A percentile compares a stretch with the other conserved stretches of the same genome.
Evolutionary conservation across 2,113 vertebrate species (phyloP).

Genomic region (Corythornis madagascariensis): DNA sequence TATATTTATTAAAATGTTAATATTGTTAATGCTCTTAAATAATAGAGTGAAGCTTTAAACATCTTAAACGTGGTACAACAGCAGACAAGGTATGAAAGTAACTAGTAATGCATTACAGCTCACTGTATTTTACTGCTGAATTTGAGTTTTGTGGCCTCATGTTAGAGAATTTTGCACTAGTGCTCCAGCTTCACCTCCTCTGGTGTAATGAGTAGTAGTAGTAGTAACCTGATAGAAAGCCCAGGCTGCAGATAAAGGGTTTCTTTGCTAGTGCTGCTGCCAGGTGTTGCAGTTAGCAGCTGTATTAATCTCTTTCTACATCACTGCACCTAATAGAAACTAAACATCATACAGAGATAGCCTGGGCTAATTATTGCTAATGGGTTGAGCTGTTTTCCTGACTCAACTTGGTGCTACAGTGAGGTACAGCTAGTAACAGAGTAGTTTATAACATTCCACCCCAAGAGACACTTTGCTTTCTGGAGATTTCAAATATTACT

Average conservation of each 20-base stretch:
- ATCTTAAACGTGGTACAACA: neutral
- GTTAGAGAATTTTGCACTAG: neutral
- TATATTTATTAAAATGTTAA: neutral
- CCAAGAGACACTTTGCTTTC: neutral
- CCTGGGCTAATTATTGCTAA: slow-evolving; percentile 44
- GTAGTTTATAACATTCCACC: neutral
- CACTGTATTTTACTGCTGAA: neutral
- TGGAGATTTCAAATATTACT: neutral
- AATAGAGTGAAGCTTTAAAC: neutral
- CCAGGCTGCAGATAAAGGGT: neutral
- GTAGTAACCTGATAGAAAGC: neutral
- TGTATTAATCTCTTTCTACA: slow-evolving; percentile 53
- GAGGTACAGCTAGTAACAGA: neutral
- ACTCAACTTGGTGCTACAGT: neutral
- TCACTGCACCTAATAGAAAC: slow-evolving; percentile 38
- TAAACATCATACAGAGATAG: neutral
- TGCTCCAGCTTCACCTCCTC: neutral
- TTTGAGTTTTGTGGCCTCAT: neutral
- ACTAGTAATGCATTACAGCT: neutral
- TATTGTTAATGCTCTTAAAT: neutral
- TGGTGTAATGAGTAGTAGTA: neutral
- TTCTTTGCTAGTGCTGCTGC: neutral
- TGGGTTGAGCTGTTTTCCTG: neutral
- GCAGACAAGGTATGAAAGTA: neutral
- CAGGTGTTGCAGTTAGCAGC: slow-evolving; percentile 27